phyloP scores from a whole-genome alignment of 2,113 vertebrate species.

The Boulengeromyrus knoepffleri region DNA sequence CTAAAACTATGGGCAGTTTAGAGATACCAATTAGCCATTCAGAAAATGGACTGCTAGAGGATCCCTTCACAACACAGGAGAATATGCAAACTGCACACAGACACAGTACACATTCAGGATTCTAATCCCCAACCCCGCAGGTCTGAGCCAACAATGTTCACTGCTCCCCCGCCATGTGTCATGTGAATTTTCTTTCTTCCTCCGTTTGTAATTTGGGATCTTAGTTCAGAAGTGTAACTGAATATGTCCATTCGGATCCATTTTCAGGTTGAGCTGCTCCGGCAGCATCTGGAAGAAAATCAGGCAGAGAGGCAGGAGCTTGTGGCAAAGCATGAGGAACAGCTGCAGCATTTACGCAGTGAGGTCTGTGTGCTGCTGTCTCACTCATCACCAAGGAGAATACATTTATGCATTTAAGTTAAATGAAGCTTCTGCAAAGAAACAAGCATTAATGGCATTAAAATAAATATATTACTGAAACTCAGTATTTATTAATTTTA shows the following conservation, averaged over 20 bases:
- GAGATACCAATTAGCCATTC: no score
- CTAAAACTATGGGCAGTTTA: no score
- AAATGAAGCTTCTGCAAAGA: background rate
- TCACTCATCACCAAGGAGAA: background rate
- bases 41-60: no score
- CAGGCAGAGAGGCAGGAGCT: slow-evolving; percentile 67
- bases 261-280: slow-evolving; percentile 62
- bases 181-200: background rate
- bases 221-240: background rate
- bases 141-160: no score
- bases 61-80: no score
- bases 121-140: background rate
- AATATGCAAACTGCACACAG: background rate
- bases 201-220: background rate
- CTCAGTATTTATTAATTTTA: background rate
- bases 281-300: slow-evolving; percentile 62
- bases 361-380: background rate
- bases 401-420: background rate
- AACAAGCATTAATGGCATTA: background rate
- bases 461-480: background rate
- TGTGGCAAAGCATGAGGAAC: slow-evolving; percentile 72
- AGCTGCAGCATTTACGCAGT: slow-evolving; percentile 70
- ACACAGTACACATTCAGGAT: background rate
- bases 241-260: background rate
- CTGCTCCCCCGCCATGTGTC: background rate